These are phyloP conservation scores for Rhinatrema bivittatum DNA, from an alignment of 2,797 vertebrate genomes.

Conservation along the genomic window DNA sequence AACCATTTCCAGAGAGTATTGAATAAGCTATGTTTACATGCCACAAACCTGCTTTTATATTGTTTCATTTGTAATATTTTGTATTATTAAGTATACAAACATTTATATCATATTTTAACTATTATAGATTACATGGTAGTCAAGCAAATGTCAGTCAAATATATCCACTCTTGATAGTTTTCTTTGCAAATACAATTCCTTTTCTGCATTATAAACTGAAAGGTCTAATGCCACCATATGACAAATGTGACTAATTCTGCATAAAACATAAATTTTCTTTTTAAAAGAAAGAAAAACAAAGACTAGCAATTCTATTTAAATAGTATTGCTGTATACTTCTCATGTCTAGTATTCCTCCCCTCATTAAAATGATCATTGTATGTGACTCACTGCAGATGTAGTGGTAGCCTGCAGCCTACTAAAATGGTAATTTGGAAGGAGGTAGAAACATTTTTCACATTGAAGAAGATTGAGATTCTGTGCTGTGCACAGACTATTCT, in stretches of 20 bases:
- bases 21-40: neutral
- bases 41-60: too few relatives aligned
- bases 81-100: too few relatives aligned
- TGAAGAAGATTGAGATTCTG: slow-evolving; percentile 20
- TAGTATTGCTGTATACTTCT: slow-evolving; percentile 12
- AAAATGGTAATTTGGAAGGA: slow-evolving; percentile 26
- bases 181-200: too few relatives aligned
- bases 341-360: slow-evolving; percentile 16
- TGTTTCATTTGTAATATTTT: too few relatives aligned
- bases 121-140: too few relatives aligned
- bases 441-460: slow-evolving; percentile 27
- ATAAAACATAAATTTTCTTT: slow-evolving; percentile 19
- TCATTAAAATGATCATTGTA: slow-evolving; percentile 26
- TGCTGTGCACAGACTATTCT: slow-evolving; percentile 4
- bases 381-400: slow-evolving; percentile 36
- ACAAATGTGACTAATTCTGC: slow-evolving; percentile 16
- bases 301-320: slow-evolving; percentile 11
- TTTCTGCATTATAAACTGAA: neutral
- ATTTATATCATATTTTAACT: too few relatives aligned
- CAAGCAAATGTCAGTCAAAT: too few relatives aligned
- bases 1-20: neutral
- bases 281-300: slow-evolving; percentile 19
- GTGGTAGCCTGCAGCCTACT: slow-evolving; percentile 26
- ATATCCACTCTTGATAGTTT: too few relatives aligned
- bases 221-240: slow-evolving; percentile 19